phyloP scores from a whole-genome alignment of 2,888 invertebrate genomes.

The Pteria penguin region DNA sequence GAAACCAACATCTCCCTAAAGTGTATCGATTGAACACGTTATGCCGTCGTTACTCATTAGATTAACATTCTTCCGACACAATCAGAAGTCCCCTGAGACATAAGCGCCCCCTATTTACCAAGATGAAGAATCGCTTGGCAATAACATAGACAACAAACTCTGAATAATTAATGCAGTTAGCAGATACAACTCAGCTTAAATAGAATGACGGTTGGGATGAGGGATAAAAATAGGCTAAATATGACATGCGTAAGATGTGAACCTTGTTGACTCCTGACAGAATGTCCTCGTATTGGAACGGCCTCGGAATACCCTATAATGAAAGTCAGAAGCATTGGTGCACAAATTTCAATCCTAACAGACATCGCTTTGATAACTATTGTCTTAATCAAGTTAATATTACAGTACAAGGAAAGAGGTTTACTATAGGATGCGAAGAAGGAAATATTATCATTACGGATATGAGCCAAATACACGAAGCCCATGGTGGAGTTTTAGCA shows the following conservation, averaged over 20 bases:
- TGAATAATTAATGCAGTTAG: conserved; percentile 23
- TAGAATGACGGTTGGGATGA: neutral
- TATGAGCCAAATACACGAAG: too few relatives aligned
- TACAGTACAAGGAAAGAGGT: too few relatives aligned
- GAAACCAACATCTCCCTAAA: neutral
- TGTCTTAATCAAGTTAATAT: too few relatives aligned
- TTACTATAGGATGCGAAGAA: too few relatives aligned
- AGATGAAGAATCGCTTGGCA: neutral
- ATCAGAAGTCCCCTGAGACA: neutral
- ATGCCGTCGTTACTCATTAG: neutral
- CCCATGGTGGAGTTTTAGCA: too few relatives aligned
- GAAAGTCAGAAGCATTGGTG: neutral
- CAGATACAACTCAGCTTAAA: neutral
- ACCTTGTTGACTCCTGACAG: conserved; percentile 30
- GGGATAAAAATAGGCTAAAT: neutral
- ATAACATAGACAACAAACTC: neutral
- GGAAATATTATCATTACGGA: too few relatives aligned
- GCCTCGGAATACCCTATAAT: conserved; percentile 36
- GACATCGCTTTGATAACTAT: too few relatives aligned
- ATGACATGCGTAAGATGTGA: conserved; percentile 20
- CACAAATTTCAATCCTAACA: too few relatives aligned
- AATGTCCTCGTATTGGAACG: conserved; percentile 28
- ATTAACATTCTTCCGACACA: neutral
- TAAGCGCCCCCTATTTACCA: neutral
- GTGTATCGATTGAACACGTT: neutral